Percentiles rank a stretch among this genome's conserved stretches.
Evolutionary conservation across 2,797 vertebrate species (phyloP).

Genomic region (Thripadectes ignobilis): DNA sequence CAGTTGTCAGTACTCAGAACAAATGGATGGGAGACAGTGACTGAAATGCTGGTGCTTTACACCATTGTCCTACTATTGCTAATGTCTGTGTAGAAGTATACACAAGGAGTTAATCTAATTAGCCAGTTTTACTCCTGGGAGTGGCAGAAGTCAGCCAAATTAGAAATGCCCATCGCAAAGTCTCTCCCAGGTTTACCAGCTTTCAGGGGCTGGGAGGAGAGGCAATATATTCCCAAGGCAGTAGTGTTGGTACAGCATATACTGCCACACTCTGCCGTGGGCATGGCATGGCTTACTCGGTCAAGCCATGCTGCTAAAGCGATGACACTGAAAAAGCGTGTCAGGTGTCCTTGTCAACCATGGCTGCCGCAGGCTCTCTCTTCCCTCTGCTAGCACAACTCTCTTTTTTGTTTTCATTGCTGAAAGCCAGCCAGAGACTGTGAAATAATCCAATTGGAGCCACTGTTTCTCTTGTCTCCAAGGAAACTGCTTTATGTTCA

Average conservation of each 20-base stretch:
- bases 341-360: neutral
- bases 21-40: neutral
- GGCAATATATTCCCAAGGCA: neutral
- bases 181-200: neutral
- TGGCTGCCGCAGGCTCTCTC: neutral
- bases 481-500: slow-evolving; percentile 21
- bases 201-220: neutral
- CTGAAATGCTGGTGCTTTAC: neutral
- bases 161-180: neutral
- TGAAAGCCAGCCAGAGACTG: neutral
- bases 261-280: neutral
- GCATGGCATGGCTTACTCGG: accelerated
- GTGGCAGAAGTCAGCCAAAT: slow-evolving; percentile 13
- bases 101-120: slow-evolving; percentile 30
- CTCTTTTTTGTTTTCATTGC: neutral
- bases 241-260: neutral
- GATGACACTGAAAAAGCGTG: neutral
- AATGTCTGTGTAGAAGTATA: neutral
- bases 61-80: neutral
- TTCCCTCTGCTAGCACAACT: neutral
- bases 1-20: neutral
- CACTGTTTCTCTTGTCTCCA: slow-evolving; percentile 5
- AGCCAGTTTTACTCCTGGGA: slow-evolving; percentile 7
- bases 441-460: neutral
- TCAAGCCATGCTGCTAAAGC: neutral